Conservation (phyloP, 2,888 invertebrate species). For the Cataglyphis altisquamis region DNA sequence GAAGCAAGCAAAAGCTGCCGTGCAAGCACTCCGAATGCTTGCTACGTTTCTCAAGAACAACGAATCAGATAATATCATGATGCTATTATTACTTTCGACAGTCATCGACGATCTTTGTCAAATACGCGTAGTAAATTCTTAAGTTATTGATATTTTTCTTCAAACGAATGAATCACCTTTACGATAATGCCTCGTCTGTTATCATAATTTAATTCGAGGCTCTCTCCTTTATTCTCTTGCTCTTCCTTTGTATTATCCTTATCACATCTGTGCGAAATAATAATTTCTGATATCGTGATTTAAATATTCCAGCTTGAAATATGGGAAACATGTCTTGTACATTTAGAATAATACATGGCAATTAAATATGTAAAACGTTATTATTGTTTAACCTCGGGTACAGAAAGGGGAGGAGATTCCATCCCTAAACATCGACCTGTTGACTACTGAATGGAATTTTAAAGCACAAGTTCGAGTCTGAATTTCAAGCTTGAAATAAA, state of each 20-base stretch:
- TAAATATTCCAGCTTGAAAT: background rate
- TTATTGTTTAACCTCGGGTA: background rate
- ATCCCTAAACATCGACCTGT: background rate
- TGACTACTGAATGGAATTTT: background rate
- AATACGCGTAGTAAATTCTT: slow-evolving; percentile 5
- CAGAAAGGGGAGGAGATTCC: background rate
- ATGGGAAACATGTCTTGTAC: background rate
- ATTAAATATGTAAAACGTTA: background rate
- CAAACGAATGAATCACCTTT: background rate
- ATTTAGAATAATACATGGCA: background rate
- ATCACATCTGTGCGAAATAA: background rate
- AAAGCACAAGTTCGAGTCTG: background rate
- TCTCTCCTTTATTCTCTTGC: background rate
- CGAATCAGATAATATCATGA: background rate
- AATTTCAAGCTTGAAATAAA: background rate
- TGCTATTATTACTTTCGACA: slow-evolving; percentile 27
- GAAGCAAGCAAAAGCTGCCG: slow-evolving; percentile 31
- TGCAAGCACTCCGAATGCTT: slow-evolving; percentile 29
- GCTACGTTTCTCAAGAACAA: slow-evolving; percentile 22
- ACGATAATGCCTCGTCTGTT: background rate
- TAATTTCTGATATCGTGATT: background rate
- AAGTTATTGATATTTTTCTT: slow-evolving; percentile 11
- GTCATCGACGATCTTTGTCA: slow-evolving; percentile 31
- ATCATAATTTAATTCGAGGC: background rate
- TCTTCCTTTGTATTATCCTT: no score